A percentile compares a stretch with the other conserved stretches of the same genome.
Evolutionary conservation across 23 tunicate species (phyloP).

Genomic region (Halocynthia roretzi): DNA sequence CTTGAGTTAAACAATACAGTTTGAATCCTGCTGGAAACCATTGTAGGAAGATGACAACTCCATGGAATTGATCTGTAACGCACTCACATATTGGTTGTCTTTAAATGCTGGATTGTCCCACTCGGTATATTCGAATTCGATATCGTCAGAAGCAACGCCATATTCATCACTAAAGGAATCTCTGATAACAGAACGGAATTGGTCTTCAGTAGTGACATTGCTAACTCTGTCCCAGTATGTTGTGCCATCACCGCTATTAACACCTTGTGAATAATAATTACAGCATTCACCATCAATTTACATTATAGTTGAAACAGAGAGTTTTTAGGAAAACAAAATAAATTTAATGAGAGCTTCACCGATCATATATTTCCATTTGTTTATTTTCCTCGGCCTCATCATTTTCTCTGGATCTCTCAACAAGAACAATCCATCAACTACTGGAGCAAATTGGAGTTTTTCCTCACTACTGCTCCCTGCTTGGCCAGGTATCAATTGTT

Average conservation of each 20-base stretch:
- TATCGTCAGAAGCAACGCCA: conserved; percentile 31
- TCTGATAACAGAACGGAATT: conserved; percentile 8
- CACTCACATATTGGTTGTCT: conserved; percentile 15
- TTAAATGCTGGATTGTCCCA: conserved; percentile 26
- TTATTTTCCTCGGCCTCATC: background rate
- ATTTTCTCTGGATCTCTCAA: conserved; percentile 19
- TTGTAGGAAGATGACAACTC: no score
- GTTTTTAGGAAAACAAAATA: no score
- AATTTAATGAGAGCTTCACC: conserved; percentile 8
- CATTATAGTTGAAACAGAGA: no score
- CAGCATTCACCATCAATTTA: no score
- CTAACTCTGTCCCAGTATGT: conserved; percentile 43
- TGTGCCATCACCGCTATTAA: conserved; percentile 40
- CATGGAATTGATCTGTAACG: no score
- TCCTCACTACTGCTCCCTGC: background rate
- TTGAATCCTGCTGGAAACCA: background rate
- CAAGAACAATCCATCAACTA: conserved; percentile 35
- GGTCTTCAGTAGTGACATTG: background rate
- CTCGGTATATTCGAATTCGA: conserved; percentile 28
- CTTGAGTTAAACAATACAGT: background rate
- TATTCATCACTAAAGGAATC: conserved; percentile 5
- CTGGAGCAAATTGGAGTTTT: conserved; percentile 38
- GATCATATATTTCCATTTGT: conserved; percentile 26
- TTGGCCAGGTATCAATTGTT: conserved; percentile 25
- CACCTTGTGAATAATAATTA: conserved; percentile 9